These are phyloP conservation scores for Aplysina aerophoba DNA, from an alignment of 37 sponge, comb jelly and placozoan species.

Conservation along the genomic window DNA sequence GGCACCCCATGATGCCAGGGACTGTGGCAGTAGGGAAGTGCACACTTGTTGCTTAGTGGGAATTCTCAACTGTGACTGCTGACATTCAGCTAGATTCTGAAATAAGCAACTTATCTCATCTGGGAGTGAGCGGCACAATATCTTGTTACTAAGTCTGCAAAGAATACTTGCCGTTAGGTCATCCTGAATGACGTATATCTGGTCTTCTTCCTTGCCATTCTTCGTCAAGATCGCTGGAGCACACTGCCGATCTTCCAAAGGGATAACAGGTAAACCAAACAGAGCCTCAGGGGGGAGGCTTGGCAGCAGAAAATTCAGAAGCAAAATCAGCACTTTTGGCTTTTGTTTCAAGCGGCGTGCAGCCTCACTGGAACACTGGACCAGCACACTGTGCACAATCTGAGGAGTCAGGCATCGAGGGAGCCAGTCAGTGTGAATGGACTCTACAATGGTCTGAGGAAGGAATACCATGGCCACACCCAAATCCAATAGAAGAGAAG, in stretches of 20 bases:
- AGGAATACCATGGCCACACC: no score
- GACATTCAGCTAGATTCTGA: not conserved
- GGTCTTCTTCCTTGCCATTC: not conserved
- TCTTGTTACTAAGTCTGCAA: not conserved
- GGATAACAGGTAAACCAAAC: not conserved
- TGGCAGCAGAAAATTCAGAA: no score
- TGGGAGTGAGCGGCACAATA: not conserved
- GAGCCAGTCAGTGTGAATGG: no score
- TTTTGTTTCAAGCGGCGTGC: no score
- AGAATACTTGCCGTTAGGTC: not conserved
- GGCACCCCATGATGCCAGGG: slow-evolving; percentile 15
- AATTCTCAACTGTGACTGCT: slow-evolving; percentile 10
- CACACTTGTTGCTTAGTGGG: slow-evolving; percentile 8
- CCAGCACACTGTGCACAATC: no score
- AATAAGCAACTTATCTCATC: not conserved
- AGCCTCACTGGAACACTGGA: no score
- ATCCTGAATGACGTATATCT: not conserved
- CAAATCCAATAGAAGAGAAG: no score
- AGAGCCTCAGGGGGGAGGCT: no score
- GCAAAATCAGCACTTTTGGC: no score
- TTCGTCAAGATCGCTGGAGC: not conserved
- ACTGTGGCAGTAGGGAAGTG: slow-evolving; percentile 21
- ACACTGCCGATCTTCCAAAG: not conserved
- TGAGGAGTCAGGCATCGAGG: no score
- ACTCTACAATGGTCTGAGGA: no score